Conservation (phyloP, 2,113 vertebrate species). For the Addax nasomaculatus region DNA sequence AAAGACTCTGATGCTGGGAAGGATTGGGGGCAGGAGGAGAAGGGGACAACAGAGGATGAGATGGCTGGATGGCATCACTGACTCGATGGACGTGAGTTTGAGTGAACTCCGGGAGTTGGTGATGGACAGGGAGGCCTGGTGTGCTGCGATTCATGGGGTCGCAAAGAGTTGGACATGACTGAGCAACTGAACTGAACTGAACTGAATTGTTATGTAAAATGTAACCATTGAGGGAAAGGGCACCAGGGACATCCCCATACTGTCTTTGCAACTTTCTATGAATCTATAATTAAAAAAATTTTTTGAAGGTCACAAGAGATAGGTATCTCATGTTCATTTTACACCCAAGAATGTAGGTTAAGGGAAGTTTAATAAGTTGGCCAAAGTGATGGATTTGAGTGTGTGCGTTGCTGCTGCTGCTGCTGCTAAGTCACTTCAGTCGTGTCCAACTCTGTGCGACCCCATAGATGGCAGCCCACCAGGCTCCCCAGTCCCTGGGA, state of each 20-base stretch:
- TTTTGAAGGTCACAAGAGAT: background rate
- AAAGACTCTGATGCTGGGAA: no score
- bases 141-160: no score
- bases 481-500: no score
- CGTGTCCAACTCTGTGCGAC: fast-evolving
- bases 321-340: background rate
- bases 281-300: background rate
- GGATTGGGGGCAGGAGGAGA: no score
- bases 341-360: background rate
- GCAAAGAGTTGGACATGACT: fast-evolving
- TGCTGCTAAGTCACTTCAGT: no score
- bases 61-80: no score
- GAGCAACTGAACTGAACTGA: no score
- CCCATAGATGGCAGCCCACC: no score
- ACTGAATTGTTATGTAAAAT: background rate
- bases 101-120: no score
- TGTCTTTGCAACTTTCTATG: background rate
- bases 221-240: background rate
- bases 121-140: no score
- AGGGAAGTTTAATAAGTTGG: background rate
- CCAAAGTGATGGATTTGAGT: background rate
- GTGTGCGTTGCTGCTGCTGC: background rate
- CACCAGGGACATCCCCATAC: background rate
- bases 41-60: no score
- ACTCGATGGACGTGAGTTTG: no score